Evolutionary conservation across 2,113 vertebrate genomes (phyloP).

Genomic region (Nematolebias whitei): DNA sequence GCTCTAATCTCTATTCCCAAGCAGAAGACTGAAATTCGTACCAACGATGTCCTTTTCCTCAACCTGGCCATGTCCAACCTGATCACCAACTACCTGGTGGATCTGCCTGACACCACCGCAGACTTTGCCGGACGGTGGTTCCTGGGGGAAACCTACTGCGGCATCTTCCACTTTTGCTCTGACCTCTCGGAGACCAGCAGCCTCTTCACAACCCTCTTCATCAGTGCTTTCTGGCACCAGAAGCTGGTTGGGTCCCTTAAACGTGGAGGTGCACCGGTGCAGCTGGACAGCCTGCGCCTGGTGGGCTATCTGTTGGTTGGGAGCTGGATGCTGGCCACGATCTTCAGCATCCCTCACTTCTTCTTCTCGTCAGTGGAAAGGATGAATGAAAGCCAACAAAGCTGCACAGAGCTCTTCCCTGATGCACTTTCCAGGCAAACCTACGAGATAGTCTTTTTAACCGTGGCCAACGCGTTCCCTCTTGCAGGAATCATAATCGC

Average conservation of each 20-base stretch:
- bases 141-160: slow-evolving; percentile 68
- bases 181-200: slow-evolving; percentile 81
- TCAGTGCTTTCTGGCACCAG: slow-evolving; percentile 80
- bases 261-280: slow-evolving; percentile 63
- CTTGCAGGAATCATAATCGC: slow-evolving; percentile 65
- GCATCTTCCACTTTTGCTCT: slow-evolving; percentile 67
- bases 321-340: slow-evolving; percentile 68
- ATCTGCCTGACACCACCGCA: slow-evolving; percentile 73
- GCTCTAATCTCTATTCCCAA: slow-evolving; percentile 63
- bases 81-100: slow-evolving; percentile 81
- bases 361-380: slow-evolving; percentile 45
- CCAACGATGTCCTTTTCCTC: slow-evolving; percentile 76
- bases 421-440: slow-evolving; percentile 13
- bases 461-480: slow-evolving; percentile 71
- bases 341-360: slow-evolving; percentile 72
- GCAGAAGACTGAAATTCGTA: slow-evolving; percentile 55
- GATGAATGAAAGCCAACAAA: slow-evolving; percentile 37
- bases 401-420: slow-evolving; percentile 65
- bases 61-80: slow-evolving; percentile 81
- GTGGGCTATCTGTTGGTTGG: slow-evolving; percentile 60
- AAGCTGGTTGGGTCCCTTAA: slow-evolving; percentile 79
- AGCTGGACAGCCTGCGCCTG: slow-evolving; percentile 68
- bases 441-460: slow-evolving; percentile 71
- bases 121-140: slow-evolving; percentile 71
- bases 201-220: slow-evolving; percentile 80